Evolutionary conservation across 2,888 invertebrate species (phyloP).

Genomic region (Celastrina argiolus): DNA sequence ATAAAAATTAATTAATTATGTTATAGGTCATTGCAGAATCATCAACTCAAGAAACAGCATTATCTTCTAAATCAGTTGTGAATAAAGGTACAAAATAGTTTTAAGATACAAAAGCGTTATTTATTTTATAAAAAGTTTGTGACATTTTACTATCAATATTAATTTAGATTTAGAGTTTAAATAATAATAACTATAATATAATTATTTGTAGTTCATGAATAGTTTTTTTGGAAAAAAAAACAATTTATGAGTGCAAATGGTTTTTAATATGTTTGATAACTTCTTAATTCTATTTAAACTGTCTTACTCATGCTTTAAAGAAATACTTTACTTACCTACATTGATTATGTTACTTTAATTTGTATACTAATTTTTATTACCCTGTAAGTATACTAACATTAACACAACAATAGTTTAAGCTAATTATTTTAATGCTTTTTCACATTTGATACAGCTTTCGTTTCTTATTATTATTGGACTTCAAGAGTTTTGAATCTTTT

Average conservation of each 20-base stretch:
- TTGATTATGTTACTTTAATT: neutral
- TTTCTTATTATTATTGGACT: conserved; percentile 27
- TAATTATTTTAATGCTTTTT: conserved; percentile 17
- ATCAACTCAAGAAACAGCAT: conserved; percentile 49
- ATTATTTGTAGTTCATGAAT: neutral
- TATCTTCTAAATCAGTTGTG: conserved; percentile 48
- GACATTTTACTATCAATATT: neutral
- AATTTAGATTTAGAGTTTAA: neutral
- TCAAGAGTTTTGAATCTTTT: conserved; percentile 35
- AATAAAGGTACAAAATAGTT: conserved; percentile 48
- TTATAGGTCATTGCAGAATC: conserved; percentile 55
- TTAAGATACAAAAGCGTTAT: neutral
- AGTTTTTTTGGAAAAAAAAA: neutral
- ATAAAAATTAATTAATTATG: conserved; percentile 32
- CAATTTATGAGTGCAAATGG: neutral
- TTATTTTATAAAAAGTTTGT: neutral
- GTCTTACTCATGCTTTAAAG: conserved; percentile 1
- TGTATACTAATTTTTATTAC: neutral
- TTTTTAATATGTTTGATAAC: neutral
- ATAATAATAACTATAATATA: neutral
- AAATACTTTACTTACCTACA: neutral
- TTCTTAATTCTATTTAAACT: neutral
- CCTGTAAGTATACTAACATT: neutral
- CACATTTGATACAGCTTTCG: conserved; percentile 30
- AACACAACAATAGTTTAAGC: neutral